A percentile compares a stretch with the other conserved stretches of the same genome.
phyloP scores from a whole-genome alignment of 1,140 invertebrate species.

The Anoplophora glabripennis region DNA sequence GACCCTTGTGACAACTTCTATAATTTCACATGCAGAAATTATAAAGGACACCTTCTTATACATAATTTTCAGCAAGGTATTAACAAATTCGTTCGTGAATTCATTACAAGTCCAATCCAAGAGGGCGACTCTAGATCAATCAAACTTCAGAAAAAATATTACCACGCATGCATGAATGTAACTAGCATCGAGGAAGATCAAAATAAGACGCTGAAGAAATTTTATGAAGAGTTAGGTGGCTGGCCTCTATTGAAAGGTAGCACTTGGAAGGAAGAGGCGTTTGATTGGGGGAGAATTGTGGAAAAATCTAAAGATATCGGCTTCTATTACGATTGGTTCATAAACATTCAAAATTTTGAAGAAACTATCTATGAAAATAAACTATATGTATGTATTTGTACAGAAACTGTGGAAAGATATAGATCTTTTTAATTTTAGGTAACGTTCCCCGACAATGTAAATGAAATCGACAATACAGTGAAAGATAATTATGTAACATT shows the following conservation, averaged over 20 bases:
- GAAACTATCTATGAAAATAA: background rate
- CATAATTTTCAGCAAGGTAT: conserved; percentile 5
- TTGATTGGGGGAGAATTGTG: conserved; percentile 64
- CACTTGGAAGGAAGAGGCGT: conserved; percentile 58
- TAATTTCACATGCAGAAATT: conserved; percentile 59
- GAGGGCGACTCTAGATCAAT: conserved; percentile 10
- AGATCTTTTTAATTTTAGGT: background rate
- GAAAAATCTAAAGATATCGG: conserved; percentile 62
- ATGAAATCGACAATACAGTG: conserved; percentile 35
- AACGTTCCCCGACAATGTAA: conserved; percentile 9
- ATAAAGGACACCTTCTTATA: conserved; percentile 5
- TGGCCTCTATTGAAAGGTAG: conserved; percentile 70
- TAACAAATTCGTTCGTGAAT: conserved; percentile 4
- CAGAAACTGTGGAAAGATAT: background rate
- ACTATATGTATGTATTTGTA: background rate
- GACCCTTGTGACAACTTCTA: conserved; percentile 72
- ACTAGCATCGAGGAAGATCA: conserved; percentile 33
- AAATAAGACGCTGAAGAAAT: conserved; percentile 49
- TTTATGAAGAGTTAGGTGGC: conserved; percentile 64
- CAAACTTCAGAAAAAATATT: conserved; percentile 63
- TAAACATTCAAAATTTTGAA: conserved; percentile 25
- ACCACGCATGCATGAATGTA: conserved; percentile 77
- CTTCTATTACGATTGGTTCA: conserved; percentile 45
- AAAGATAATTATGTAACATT: conserved; percentile 1
- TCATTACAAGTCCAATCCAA: conserved; percentile 9